A percentile compares a stretch with the other conserved stretches of the same genome.
Conservation (phyloP, 2,113 vertebrate species). For the Ciconia boyciana region DNA sequence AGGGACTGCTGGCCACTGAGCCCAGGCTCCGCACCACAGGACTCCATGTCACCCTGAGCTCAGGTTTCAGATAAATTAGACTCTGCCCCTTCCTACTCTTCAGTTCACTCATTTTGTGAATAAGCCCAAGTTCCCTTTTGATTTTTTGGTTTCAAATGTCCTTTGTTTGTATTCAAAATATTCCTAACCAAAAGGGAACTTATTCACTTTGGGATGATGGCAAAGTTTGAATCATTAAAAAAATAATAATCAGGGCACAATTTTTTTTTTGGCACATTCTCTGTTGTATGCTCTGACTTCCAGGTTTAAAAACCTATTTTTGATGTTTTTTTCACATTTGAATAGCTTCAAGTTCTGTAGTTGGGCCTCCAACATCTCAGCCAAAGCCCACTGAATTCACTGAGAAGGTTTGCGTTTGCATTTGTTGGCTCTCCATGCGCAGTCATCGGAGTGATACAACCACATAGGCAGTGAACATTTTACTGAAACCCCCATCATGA, state of each 20-base stretch:
- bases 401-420: background rate
- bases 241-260: background rate
- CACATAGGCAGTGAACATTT: background rate
- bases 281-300: background rate
- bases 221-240: background rate
- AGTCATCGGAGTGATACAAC: background rate
- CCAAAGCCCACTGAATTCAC: background rate
- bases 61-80: background rate
- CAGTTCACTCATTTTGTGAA: background rate
- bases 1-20: background rate
- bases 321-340: background rate
- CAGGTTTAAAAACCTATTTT: background rate
- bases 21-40: background rate
- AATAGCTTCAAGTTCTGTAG: background rate
- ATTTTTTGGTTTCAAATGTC: background rate
- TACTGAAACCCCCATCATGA: background rate
- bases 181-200: background rate
- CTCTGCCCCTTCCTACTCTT: background rate
- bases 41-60: background rate
- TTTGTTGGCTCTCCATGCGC: background rate
- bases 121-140: background rate
- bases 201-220: background rate
- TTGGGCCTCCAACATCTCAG: background rate
- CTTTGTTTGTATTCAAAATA: background rate
- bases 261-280: background rate